Base-by-base conservation (phyloP, 2,113 vertebrate species). In the Lepus timidus region DNA sequence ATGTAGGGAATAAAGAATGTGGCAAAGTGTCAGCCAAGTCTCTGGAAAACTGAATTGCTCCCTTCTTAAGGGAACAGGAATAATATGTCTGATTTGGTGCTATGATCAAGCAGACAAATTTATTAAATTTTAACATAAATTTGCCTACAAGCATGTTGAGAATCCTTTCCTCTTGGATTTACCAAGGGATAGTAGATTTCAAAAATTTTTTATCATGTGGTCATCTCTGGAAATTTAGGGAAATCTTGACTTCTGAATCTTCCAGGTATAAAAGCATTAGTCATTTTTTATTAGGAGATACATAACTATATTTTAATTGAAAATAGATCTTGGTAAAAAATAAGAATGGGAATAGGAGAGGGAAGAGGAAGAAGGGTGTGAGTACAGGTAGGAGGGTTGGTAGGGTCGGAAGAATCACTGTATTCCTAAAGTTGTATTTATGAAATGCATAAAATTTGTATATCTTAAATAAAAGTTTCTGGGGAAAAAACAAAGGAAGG, bases 71-170 rank as follows among this genome's bases (percentile, higher is more conserved):
- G 11, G 31, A 85, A n/a, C 14, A 39, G 78, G 39, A 84, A 90
- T 62, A 88, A 91, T 70, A 16, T 33, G n/a, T 85, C 83, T 83
- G 33, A 74, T 80, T 89, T 81, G 80, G 11, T 58, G 52, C 17
- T 75, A 17, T 33, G 68, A 58, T 80, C 27, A 88, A 49, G 31
- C 31, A 82, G 87, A 86, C 67, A 86, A 80, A 91, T 44, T 94
- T 44, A 84, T 91, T 96, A 49, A 82, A 82, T 29, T 44, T 74
- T 75, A 23, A n/a, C 23, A 7, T 81, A 87, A 88, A 91, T 93
- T 81, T 83, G 29, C 90, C 39, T 64, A 22, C 33, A 58, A 93
- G 22, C 27, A n/a, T 73, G 73, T 27, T 68, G 39, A 76, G n/a
- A 95, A 83, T n/a, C 27, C 44, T 31, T 89, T 87, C 52, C 29